Base-by-base conservation (phyloP, 2,888 invertebrate species). In the Maniola hyperantus region DNA sequence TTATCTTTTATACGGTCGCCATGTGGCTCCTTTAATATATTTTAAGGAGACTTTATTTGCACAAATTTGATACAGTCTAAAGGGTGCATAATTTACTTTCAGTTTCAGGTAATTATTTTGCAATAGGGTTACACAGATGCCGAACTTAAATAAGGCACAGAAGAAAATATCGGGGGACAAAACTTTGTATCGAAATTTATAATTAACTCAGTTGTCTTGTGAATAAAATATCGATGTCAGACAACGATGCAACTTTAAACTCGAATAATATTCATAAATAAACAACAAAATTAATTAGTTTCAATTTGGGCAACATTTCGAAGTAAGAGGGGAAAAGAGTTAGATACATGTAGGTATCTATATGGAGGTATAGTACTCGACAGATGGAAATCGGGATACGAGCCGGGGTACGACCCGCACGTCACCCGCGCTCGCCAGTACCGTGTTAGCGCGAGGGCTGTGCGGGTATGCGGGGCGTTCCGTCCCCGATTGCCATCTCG, bases 41-140 rank as follows among this genome's bases (percentile, higher is more conserved):
- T 86, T 85, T 84, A 86, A 86, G 80, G 77, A 77, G 79, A 79
- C 81, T 84, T 82, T 89, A 89, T 89, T 89, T 87, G 84, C 80
- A 76, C 77, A 89, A 90, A 90, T 90, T 88, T 83, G 83, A 86
- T 88, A 86, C 87, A 88, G 83, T 87, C 87, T 82, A 89, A 87
- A 87, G 91, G 91, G 91, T 92, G 91, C 91, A 92, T 92, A 91
- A 91, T 84, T 91, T 89, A 85, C 85, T 87, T 87, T 83, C 73
- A 73, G 83, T 87, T 87, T 83, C 73, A 73, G 83, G 82, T 89
- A 91, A 91, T 92, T 91, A 92, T 91, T 86, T 89, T 84, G 85
- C 86, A 84, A 90, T 91, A 86, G 89, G 85, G 84, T 81, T 81
- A 81, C 87, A 83, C 91, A 92, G 91, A 88, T 91, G 91, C 82